Evolutionary conservation across 2,888 invertebrate genomes (phyloP).

Genomic region (Drosophila quinaria): DNA sequence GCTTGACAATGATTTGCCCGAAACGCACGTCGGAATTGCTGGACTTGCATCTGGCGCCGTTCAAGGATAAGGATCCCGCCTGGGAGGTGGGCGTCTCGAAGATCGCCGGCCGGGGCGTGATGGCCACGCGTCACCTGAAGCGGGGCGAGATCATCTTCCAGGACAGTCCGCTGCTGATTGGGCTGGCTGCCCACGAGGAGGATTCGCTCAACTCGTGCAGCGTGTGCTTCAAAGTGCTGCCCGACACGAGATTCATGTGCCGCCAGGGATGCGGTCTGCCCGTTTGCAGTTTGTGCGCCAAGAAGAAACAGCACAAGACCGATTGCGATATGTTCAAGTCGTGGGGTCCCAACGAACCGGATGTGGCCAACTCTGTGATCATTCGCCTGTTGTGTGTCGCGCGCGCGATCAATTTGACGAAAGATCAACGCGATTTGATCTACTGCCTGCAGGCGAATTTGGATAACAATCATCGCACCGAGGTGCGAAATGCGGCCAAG

Average conservation of each 20-base stretch:
- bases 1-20: conserved; percentile 77
- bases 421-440: conserved; percentile 83
- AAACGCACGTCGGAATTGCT: conserved; percentile 84
- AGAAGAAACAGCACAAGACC: conserved; percentile 87
- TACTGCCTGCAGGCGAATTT: conserved; percentile 84
- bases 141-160: conserved; percentile 90
- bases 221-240: conserved; percentile 87
- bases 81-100: conserved; percentile 89
- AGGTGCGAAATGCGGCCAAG: conserved; percentile 82
- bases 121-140: conserved; percentile 89
- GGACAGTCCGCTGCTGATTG: conserved; percentile 90
- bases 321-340: conserved; percentile 89
- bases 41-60: conserved; percentile 80
- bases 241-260: conserved; percentile 87
- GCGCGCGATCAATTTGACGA: conserved; percentile 82
- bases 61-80: conserved; percentile 83
- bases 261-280: conserved; percentile 89
- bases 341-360: conserved; percentile 87
- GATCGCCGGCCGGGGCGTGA: conserved; percentile 90
- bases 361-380: conserved; percentile 83
- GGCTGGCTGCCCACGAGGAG: conserved; percentile 88
- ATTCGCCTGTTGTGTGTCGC: conserved; percentile 83
- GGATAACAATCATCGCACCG: conserved; percentile 83
- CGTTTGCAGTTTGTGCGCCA: conserved; percentile 89
- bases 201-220: conserved; percentile 88